phyloP scores from a whole-genome alignment of 2,797 vertebrate species.

The Rhodeus uyekii region DNA sequence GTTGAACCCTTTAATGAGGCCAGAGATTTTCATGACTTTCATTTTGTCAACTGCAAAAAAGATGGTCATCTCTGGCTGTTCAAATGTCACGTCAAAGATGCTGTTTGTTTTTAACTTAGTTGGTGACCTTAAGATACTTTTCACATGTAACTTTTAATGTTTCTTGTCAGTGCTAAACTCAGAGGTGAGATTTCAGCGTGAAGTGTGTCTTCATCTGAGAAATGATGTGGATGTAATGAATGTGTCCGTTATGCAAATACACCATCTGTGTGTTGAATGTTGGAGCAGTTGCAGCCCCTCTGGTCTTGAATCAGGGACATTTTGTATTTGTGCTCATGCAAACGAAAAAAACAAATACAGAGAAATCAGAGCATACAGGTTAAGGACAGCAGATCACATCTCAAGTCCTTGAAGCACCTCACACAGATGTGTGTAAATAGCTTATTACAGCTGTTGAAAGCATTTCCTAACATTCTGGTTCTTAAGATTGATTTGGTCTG shows the following conservation, averaged over 20 bases:
- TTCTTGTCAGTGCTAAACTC: conserved; percentile 6
- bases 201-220: conserved; percentile 33
- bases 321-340: conserved; percentile 44
- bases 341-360: conserved; percentile 12
- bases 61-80: neutral
- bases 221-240: conserved; percentile 53
- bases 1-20: conserved; percentile 27
- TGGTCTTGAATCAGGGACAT: conserved; percentile 44
- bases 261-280: conserved; percentile 65
- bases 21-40: neutral
- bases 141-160: neutral
- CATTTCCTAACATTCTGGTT: neutral
- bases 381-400: conserved; percentile 7
- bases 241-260: conserved; percentile 54
- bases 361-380: neutral
- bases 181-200: conserved; percentile 7
- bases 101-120: neutral
- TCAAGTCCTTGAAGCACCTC: conserved; percentile 6
- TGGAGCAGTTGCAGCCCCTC: conserved; percentile 55
- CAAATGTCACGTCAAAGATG: neutral
- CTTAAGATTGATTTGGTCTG: neutral
- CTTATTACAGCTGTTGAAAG: neutral
- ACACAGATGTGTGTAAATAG: neutral
- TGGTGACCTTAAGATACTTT: conserved; percentile 2
- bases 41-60: neutral